Base-by-base conservation (phyloP, 2,888 invertebrate genomes). In the Clivina fossor region DNA sequence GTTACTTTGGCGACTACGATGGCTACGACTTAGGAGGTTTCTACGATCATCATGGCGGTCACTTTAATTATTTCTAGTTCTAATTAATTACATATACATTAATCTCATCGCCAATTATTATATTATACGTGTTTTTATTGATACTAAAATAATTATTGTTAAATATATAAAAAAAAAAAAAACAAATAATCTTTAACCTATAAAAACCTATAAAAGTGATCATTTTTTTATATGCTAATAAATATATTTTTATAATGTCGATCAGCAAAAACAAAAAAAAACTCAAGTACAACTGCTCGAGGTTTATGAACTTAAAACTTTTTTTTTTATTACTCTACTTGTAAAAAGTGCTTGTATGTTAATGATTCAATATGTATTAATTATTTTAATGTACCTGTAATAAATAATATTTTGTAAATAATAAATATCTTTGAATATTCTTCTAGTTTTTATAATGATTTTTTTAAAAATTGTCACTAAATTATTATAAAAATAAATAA, bases 1-100 rank as follows among this genome's bases (percentile, higher is more conserved):
- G n/a, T 16, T 66, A 65, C 57, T 66, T 65, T 38, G 66, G 65
- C 38, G 67, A 67, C 33, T 66, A 67, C 49, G 67, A 62, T 20
- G 63, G 64, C 15, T 67, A 68, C 53, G 66, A 67, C 57, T 54
- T 65, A 35, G 65, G 67, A 32, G 64, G 63, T 22, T 65, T 65
- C 40, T 65, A 65, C 33, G 64, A 68, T 46, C 53, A 64, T 37
- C 58, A 63, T 30, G 61, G 63, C 22, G 58, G 54, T 11, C 63
- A 62, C 56, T 65, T 61, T 56, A 48, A 57, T 50, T 49, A 40
- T 24, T 56, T 51, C 18, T 58, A 55, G 44, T 44, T n/a, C n/a
- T n/a, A n/a, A n/a, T 18, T 28, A 41, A 35, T 35, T 26, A 26
- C 46, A 51, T 33, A 41, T 32, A 32, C 44, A n/a, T n/a, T n/a